Base-by-base conservation (phyloP, 30 jellyfish, hydroid and myxozoan genomes). In the Turritopsis dohrnii region DNA sequence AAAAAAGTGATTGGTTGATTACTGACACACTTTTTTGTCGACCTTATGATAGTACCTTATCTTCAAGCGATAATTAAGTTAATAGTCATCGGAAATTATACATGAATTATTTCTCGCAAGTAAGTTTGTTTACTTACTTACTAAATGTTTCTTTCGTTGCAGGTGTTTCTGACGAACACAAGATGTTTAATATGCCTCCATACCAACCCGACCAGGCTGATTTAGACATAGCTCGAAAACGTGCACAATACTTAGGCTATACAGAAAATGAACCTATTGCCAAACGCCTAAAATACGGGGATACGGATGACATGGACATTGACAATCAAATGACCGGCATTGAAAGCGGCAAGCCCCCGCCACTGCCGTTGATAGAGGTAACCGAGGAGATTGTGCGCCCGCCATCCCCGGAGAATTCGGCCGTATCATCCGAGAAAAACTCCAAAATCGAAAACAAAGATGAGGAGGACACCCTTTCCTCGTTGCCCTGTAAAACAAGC, bases 391-490 rank as follows among this genome's bases (percentile, higher is more conserved):
- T 29, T 21, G 69, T 60, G 3, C 53, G 60, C 5, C 97, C 97
- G n/a, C 97, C 94, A 19, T 90, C 93, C 16, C 97, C 95, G 52
- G 89, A 86, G 20, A 87, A 83, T 30, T 66, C 86, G 65, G 71
- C 83, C 19, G 88, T 80, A 28, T 52, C 87, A 21, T 30, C 54
- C 7, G 79, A 16, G 28, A 41, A 21, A 71, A 90, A 79, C 28
- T 83, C 54, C 74, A 76, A 73, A 52, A 90, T 84, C 16, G 89
- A 76, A 54, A 29, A 79, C 53, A 18, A 84, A 31, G 80, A 82
- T 53, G 41, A 69, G 84, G 0, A 53, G 84, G n/a, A n/a, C n/a
- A 23, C 89, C 83, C 72, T 54, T 84, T 41, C 60, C 13, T 41
- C 60, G 60, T 41, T 41, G 5, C 60, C 60, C 9, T 13, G 9